Conservation (phyloP, 2,888 invertebrate species). For the Tryphoninae sp. region DNA sequence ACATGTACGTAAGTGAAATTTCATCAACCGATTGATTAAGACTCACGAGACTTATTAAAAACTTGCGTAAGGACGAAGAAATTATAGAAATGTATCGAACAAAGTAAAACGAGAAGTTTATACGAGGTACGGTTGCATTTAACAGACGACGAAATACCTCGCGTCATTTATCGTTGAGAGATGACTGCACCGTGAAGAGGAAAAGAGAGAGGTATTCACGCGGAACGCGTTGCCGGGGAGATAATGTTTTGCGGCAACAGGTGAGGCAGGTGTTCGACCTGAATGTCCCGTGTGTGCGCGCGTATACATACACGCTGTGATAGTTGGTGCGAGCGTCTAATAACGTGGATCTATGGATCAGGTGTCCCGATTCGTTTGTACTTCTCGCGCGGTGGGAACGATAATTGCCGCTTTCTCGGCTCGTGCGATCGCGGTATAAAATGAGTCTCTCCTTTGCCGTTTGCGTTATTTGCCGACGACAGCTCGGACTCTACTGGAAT, state of each 20-base stretch:
- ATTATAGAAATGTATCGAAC: constrained; percentile 29
- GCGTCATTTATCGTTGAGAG: constrained; percentile 78
- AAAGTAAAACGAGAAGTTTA: background rate
- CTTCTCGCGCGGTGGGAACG: constrained; percentile 69
- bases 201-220: constrained; percentile 64
- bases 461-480: constrained; percentile 42
- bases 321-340: constrained; percentile 78
- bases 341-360: constrained; percentile 80
- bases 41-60: no score
- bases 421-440: constrained; percentile 57
- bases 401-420: constrained; percentile 71
- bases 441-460: constrained; percentile 45
- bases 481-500: constrained; percentile 38
- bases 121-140: constrained; percentile 3
- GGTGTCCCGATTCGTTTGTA: constrained; percentile 77
- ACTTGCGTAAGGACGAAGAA: background rate
- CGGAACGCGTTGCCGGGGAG: constrained; percentile 75
- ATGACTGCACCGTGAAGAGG: constrained; percentile 72
- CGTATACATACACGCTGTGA: constrained; percentile 42
- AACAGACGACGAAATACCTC: constrained; percentile 67
- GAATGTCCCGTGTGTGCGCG: constrained; percentile 71
- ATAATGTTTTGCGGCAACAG: constrained; percentile 81
- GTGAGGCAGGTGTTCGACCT: constrained; percentile 81
- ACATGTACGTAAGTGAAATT: no score
- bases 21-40: no score